Conservation (phyloP, 2,797 vertebrate species). For the Bryconaethiops microstoma region DNA sequence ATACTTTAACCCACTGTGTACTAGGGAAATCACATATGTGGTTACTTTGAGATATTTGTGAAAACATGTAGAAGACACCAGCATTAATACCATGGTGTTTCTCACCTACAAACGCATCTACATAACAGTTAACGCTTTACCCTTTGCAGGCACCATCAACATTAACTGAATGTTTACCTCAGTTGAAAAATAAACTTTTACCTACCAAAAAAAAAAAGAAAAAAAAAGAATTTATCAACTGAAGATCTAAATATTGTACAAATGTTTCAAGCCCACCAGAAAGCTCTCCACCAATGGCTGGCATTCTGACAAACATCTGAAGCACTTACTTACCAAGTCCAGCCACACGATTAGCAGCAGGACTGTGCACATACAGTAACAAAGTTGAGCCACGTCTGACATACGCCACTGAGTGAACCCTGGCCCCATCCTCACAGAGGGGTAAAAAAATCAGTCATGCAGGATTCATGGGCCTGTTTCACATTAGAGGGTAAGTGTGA, state of each 20-base stretch:
- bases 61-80: conserved; percentile 10
- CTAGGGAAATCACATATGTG: conserved; percentile 64
- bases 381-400: conserved; percentile 44
- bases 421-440: conserved; percentile 9
- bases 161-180: neutral
- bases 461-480: neutral
- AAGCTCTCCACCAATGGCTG: conserved; percentile 72
- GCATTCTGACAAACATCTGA: conserved; percentile 76
- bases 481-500: neutral
- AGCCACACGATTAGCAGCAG: conserved; percentile 68
- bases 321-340: conserved; percentile 70
- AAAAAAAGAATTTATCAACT: neutral
- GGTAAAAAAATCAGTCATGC: neutral
- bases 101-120: neutral
- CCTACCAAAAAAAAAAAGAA: neutral
- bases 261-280: conserved; percentile 57
- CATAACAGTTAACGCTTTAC: neutral
- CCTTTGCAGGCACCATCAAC: no score
- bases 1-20: conserved; percentile 44
- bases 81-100: neutral
- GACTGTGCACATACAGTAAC: conserved; percentile 49
- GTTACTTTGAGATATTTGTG: conserved; percentile 53
- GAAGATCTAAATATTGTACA: neutral
- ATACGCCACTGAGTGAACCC: conserved; percentile 17
- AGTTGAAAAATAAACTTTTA: neutral